Evolutionary conservation across 2,797 vertebrate species (phyloP), one percentile per base, ranked within the genome.

Genomic region (Microtus agrestis): DNA sequence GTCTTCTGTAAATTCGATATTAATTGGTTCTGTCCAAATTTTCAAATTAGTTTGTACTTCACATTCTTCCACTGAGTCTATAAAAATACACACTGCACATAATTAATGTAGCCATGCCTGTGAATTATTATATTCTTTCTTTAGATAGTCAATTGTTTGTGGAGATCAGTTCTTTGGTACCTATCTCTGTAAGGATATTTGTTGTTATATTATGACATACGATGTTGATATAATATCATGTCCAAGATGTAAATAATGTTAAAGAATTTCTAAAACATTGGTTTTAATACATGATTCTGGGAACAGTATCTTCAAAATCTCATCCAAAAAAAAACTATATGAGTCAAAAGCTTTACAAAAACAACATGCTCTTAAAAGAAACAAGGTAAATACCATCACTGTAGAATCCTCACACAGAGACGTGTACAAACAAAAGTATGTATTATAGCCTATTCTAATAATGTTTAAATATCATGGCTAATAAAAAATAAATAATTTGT

Each of bases 1-100:
- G 71, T 98, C 98, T 95, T 98, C 97, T 96, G 97, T 98, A 98
- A 99, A 99, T 96, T 99, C 98, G 98, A 99, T 98, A 15, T 98
- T 98, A 97, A 99, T n/a, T 78, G 98, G 97, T 74, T 98, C 96
- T 91, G 98, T 98, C 88, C 21, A 59, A 93, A 97, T 95, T 97
- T 95, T 96, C 12, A 98, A 73, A 76, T 78, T 97, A 80, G 98
- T 99, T 96, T 99, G 98, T 3, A 98, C 98, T 89, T 98, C 98
- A 96, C 97, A 98, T 91, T 88, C 85, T 93, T 89, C 98, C 65
- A 95, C 76, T 79, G 97, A 79, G 40, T 97, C 98, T 99, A 79
- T 2, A 81, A 97, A 98, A 96, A 86, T 59, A 88, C 96, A 91
- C 5, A 56, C 71, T 6, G 1, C 69, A 43, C 4, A 95, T 86